phyloP scores from a whole-genome alignment of 2,888 invertebrate genomes.

The Mamestra brassicae region DNA sequence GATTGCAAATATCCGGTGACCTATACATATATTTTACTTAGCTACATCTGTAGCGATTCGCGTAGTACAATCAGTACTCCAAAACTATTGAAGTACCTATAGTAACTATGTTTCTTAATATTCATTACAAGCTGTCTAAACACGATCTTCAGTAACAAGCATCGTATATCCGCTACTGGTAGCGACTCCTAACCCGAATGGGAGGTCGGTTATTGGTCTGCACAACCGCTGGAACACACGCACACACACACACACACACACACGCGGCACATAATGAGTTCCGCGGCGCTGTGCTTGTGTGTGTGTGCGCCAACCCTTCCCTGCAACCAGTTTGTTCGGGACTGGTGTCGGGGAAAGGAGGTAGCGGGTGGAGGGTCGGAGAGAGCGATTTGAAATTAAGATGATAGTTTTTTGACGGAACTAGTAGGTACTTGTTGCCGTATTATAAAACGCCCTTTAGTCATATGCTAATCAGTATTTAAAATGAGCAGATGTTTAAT shows the following conservation, averaged over 20 bases:
- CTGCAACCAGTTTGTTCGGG: conserved; percentile 78
- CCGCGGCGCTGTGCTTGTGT: conserved; percentile 46
- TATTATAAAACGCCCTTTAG: no score
- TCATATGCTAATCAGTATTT: no score
- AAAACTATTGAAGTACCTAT: background rate
- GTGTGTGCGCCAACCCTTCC: conserved; percentile 79
- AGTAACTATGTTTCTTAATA: background rate
- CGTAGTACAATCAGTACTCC: background rate
- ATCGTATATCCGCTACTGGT: conserved; percentile 50
- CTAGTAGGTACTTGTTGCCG: no score
- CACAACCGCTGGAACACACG: conserved; percentile 58
- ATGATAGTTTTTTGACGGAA: background rate
- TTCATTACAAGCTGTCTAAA: background rate
- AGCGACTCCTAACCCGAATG: conserved; percentile 72
- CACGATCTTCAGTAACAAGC: conserved; percentile 9
- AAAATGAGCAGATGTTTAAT: background rate
- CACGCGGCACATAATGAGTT: conserved; percentile 54
- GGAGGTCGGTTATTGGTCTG: conserved; percentile 80
- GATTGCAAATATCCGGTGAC: background rate
- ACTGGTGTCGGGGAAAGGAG: conserved; percentile 59
- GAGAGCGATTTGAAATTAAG: background rate
- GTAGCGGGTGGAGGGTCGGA: conserved; percentile 42
- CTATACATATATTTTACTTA: no score
- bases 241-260: conserved; percentile 23
- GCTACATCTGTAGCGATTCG: background rate